Percentiles rank a stretch among this genome's conserved stretches.
phyloP scores from a whole-genome alignment of 30 jellyfish, hydroid and myxozoan species.

The Phacellophora camtschatica region DNA sequence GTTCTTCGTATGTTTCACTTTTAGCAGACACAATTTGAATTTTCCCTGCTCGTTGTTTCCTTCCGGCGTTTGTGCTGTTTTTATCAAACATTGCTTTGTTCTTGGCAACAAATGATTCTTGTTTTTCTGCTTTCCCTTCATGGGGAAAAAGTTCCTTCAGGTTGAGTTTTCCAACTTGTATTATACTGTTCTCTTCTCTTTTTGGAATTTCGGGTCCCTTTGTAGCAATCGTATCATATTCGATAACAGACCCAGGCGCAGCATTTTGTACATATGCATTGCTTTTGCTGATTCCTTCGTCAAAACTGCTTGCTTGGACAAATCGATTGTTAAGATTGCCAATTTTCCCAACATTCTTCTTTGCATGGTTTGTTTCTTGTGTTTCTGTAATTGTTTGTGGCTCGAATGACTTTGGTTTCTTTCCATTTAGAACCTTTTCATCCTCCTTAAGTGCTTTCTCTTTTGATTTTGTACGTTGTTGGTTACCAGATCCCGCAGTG shows the following conservation, averaged over 20 bases:
- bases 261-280: too few species aligned
- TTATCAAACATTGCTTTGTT: slow-evolving; percentile 50
- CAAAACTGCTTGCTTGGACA: too few species aligned
- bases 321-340: too few species aligned
- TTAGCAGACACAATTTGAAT: slow-evolving; percentile 22
- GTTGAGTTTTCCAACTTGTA: slow-evolving; percentile 18
- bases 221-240: too few species aligned
- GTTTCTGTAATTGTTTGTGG: too few species aligned
- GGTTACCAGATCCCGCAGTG: not conserved
- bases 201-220: not conserved
- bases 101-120: slow-evolving; percentile 35
- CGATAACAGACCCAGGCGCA: too few species aligned
- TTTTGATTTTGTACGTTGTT: not conserved
- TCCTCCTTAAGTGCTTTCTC: not conserved
- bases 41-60: slow-evolving; percentile 32
- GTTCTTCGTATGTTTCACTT: slow-evolving; percentile 50
- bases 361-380: too few species aligned
- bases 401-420: too few species aligned
- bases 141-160: slow-evolving; percentile 14
- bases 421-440: not conserved
- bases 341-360: too few species aligned
- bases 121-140: not conserved
- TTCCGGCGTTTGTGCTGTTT: not conserved
- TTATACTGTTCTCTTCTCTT: not conserved
- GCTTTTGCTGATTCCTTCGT: too few species aligned